phyloP scores from a whole-genome alignment of 2,797 vertebrate genomes.

The Parauchenoglanis ngamensis region DNA sequence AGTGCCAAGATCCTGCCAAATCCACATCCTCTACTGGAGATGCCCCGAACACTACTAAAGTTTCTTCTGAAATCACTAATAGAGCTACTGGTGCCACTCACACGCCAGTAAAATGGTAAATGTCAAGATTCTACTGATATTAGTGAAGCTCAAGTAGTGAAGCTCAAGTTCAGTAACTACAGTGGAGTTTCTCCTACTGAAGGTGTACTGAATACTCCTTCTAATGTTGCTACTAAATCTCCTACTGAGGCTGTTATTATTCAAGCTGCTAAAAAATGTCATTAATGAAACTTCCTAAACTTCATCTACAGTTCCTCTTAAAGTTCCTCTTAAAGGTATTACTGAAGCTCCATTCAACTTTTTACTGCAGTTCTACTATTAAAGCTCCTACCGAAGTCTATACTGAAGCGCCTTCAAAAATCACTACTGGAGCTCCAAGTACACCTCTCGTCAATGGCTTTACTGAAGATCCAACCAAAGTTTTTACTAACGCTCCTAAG shows the following conservation, averaged over 20 bases:
- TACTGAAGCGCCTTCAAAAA: too few relatives aligned
- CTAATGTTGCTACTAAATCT: background rate
- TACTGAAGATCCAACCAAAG: background rate
- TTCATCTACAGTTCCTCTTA: background rate
- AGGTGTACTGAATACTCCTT: background rate
- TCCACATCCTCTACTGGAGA: background rate
- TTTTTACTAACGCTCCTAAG: background rate
- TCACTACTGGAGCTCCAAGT: too few relatives aligned
- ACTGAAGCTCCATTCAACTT: background rate
- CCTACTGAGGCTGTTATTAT: background rate
- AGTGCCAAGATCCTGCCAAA: background rate
- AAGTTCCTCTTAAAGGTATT: background rate
- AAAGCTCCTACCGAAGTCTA: background rate
- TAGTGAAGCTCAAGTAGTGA: background rate
- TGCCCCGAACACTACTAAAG: background rate
- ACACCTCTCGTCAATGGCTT: too few relatives aligned
- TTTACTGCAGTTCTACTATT: background rate
- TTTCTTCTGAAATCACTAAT: background rate
- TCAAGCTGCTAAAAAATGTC: background rate
- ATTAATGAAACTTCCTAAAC: background rate
- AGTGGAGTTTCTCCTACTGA: background rate
- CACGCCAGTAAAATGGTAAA: too few relatives aligned
- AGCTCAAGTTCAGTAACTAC: background rate
- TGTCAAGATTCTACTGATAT: background rate
- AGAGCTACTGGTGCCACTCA: background rate